Evolutionary conservation across 2,888 invertebrate genomes (phyloP).

Genomic region (Drosophila kuntzei): DNA sequence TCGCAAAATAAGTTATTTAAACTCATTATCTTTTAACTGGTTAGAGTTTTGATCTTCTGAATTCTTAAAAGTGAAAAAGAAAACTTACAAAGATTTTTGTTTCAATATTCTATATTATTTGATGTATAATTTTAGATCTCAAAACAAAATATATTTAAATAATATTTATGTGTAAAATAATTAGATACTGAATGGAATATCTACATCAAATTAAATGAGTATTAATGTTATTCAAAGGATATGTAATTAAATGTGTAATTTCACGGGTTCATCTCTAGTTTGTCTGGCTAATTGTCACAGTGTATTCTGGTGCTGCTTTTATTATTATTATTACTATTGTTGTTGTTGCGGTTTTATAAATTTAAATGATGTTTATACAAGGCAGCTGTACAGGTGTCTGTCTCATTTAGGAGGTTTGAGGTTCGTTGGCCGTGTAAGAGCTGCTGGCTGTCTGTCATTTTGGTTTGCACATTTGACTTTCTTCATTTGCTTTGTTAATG

Average conservation of each 20-base stretch:
- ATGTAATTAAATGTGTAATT: not conserved
- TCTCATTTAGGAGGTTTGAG: slow-evolving; percentile 22
- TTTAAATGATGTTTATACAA: slow-evolving; percentile 67
- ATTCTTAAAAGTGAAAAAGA: not conserved
- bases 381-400: slow-evolving; percentile 33
- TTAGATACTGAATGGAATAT: not conserved
- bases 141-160: no score
- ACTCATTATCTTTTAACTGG: no score
- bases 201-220: not conserved
- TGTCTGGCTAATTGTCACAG: slow-evolving; percentile 34
- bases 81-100: not conserved
- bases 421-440: slow-evolving; percentile 41
- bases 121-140: no score
- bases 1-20: no score
- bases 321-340: slow-evolving; percentile 24
- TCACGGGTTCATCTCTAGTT: slow-evolving; percentile 42
- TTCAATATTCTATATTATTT: no score
- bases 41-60: no score
- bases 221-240: not conserved
- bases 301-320: slow-evolving; percentile 24
- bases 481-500: slow-evolving; percentile 80
- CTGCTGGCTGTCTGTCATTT: slow-evolving; percentile 33
- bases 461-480: slow-evolving; percentile 63
- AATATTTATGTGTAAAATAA: not conserved
- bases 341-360: slow-evolving; percentile 63